Conservation (phyloP, 2,113 vertebrate genomes). For the Notarius lentiginosus region DNA sequence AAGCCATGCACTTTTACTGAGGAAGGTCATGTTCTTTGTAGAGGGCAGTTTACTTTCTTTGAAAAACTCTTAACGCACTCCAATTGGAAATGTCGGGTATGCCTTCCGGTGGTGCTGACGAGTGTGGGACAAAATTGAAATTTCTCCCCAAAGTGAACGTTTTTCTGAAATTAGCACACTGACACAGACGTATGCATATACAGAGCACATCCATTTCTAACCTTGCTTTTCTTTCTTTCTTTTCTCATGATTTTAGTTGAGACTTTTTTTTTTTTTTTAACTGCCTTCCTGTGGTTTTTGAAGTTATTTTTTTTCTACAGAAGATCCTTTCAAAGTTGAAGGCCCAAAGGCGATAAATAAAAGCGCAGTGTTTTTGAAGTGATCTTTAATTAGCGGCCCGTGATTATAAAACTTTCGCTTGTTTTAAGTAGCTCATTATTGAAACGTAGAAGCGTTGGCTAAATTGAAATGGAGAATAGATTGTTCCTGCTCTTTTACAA, state of each 20-base stretch:
- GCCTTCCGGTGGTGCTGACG: constrained; percentile 46
- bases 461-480: constrained; percentile 42
- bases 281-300: neutral
- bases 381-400: constrained; percentile 64
- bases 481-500: neutral
- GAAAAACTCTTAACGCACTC: constrained; percentile 40
- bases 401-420: constrained; percentile 47
- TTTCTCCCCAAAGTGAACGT: constrained; percentile 17
- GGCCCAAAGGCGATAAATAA: constrained; percentile 51
- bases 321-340: constrained; percentile 51
- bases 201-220: neutral
- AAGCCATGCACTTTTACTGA: constrained; percentile 42
- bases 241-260: neutral
- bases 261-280: neutral
- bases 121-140: constrained; percentile 30
- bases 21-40: constrained; percentile 49
- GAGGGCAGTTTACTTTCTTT: constrained; percentile 49
- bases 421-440: constrained; percentile 36
- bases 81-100: constrained; percentile 52
- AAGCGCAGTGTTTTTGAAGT: constrained; percentile 59
- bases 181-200: neutral
- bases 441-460: constrained; percentile 30
- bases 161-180: neutral
- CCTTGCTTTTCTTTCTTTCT: neutral
- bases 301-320: constrained; percentile 19